Base-by-base conservation (phyloP, 2,888 invertebrate species). In the Thymelicus lineola region DNA sequence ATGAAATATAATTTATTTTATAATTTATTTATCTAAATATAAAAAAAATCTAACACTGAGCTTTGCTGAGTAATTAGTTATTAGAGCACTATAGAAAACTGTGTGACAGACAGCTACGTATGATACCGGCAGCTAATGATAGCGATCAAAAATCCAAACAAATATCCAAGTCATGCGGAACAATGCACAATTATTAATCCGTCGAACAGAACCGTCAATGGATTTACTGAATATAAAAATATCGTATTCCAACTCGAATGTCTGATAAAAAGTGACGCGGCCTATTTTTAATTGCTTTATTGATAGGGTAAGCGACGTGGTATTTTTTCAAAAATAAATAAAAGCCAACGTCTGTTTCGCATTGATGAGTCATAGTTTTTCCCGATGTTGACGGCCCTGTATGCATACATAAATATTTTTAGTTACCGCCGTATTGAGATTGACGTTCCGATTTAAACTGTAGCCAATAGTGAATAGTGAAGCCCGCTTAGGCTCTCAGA, bases 331-430 rank as follows among this genome's bases (percentile, higher is more conserved):
- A 78, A 83, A 86, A 85, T 85, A 85, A 84, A 84, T 86, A 86
- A 86, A 86, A 86, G 84, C 82, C 71, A 74, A 83, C 83, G 79
- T 84, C 81, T 86, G 86, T 86, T 82, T 70, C 64, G 73, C 76
- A 78, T 78, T 82, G 83, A 82, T 75, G 79, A 75, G 74, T 75
- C 76, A 75, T 78, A 78, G 79, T 77, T 77, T 58, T 58, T 66
- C 62, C 68, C 68, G 59, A 71, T 73, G 77, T 73, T 77, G 75
- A 75, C 76, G 71, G 71, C 55, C 20, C 70, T 73, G 76, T 73
- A 63, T 77, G 81, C 79, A 82, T 82, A 76, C 79, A 79, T 81
- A 77, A 81, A 79, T 78, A 77, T 74, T 78, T 79, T 79, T 80
- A 70, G 64, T 61, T 15, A 20, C 61, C 73, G 66, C 61, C 66